Percentiles rank a stretch among this genome's conserved stretches.
phyloP scores from a whole-genome alignment of 2,888 invertebrate genomes.

The Eristalinus aeneus region DNA sequence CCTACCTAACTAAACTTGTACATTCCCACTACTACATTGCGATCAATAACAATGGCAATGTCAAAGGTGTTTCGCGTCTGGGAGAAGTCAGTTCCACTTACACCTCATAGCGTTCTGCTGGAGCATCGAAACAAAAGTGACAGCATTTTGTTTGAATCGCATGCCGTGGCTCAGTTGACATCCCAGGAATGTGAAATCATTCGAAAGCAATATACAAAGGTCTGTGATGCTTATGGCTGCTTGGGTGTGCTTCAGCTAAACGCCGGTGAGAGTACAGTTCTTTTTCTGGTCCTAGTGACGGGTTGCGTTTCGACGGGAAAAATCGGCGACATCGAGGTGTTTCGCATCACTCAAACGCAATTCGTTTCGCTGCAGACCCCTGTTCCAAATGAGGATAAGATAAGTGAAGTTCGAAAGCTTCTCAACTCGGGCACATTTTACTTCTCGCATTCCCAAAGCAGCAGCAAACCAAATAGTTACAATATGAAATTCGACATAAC shows the following conservation, averaged over 20 bases:
- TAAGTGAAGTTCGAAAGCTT: conserved; percentile 88
- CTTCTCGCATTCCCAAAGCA: conserved; percentile 85
- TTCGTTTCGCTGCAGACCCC: conserved; percentile 93
- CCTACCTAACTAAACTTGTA: not conserved
- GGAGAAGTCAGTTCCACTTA: conserved; percentile 92
- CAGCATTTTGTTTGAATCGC: conserved; percentile 94
- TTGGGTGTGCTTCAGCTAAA: conserved; percentile 95
- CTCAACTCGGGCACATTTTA: conserved; percentile 99
- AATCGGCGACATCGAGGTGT: conserved; percentile 96
- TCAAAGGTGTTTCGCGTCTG: conserved; percentile 95
- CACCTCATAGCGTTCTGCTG: conserved; percentile 93
- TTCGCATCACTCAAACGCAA: conserved; percentile 95
- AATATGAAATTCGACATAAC: conserved; percentile 91
- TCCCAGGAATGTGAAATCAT: conserved; percentile 93
- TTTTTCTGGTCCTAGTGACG: conserved; percentile 95
- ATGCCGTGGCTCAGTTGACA: conserved; percentile 87
- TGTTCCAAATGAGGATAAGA: conserved; percentile 83
- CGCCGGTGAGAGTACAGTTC: conserved; percentile 90
- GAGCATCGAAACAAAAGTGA: conserved; percentile 94
- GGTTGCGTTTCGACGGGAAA: conserved; percentile 98
- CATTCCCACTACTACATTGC: not conserved
- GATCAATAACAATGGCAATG: conserved; percentile 89
- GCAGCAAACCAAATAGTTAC: conserved; percentile 72
- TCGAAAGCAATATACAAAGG: conserved; percentile 93
- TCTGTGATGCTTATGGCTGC: conserved; percentile 97